Conservation (phyloP, 2,888 invertebrate genomes). For the Exephanes ischioxanthus region DNA sequence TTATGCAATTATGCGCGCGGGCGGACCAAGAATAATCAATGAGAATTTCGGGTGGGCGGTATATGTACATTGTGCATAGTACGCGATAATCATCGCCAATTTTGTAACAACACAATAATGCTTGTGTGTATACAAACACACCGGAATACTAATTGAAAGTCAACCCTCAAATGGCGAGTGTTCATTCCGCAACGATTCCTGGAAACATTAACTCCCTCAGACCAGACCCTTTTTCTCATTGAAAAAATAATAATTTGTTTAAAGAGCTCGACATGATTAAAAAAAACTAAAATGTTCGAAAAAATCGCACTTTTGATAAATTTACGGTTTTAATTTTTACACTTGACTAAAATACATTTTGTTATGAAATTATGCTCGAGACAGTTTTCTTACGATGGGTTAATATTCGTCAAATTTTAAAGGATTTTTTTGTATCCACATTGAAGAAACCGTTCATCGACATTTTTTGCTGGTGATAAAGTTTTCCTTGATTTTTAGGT, state of each 20-base stretch:
- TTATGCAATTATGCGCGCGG: neutral
- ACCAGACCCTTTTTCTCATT: neutral
- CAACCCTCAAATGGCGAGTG: no score
- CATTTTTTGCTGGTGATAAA: neutral
- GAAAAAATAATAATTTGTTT: no score
- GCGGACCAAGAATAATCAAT: slow-evolving; percentile 1
- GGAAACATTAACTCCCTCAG: neutral
- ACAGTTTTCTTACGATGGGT: neutral
- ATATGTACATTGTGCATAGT: neutral
- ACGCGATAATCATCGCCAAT: slow-evolving; percentile 2
- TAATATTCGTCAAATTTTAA: no score
- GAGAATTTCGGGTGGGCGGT: neutral
- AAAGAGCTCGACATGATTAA: no score
- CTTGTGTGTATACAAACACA: neutral
- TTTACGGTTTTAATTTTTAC: neutral
- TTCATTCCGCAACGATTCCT: neutral
- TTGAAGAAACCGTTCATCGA: neutral
- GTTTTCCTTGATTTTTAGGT: neutral
- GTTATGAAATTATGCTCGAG: neutral
- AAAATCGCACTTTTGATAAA: neutral
- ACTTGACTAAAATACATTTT: neutral
- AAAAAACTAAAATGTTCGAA: neutral
- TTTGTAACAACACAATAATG: neutral
- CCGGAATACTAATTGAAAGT: slow-evolving; percentile 7
- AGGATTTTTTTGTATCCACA: no score